These are phyloP conservation scores for Glaucidium brasilianum DNA, from an alignment of 2,113 vertebrate species.

Conservation along the genomic window DNA sequence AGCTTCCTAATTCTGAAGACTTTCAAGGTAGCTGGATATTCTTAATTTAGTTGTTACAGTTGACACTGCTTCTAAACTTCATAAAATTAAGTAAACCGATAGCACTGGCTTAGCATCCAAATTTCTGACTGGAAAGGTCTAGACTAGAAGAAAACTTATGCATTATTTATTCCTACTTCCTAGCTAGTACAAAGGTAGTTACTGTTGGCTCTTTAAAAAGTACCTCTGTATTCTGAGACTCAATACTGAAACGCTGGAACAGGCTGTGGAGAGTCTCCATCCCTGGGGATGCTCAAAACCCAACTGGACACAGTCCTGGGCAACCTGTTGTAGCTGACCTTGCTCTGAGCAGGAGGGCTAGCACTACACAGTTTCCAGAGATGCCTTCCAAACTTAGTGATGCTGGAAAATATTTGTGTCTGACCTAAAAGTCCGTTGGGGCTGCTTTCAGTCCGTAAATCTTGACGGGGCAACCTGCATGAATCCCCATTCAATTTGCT, in stretches of 20 bases:
- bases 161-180: neutral
- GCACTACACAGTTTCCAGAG: neutral
- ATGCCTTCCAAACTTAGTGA: neutral
- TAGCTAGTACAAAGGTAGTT: neutral
- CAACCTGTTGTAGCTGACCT: neutral
- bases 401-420: neutral
- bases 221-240: neutral
- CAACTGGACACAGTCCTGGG: neutral
- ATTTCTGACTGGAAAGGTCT: neutral
- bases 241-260: neutral
- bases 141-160: neutral
- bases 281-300: neutral
- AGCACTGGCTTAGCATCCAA: neutral
- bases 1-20: conserved; percentile 98
- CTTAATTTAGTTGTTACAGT: neutral
- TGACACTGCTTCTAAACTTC: neutral
- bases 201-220: neutral
- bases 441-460: neutral
- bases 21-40: conserved; percentile 89
- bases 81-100: neutral
- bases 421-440: neutral
- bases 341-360: neutral
- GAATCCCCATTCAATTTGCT: neutral
- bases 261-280: neutral
- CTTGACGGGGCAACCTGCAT: no score